Percentiles rank a stretch among this genome's conserved stretches.
Conservation (phyloP, 2,113 vertebrate genomes). For the Vombatus ursinus region DNA sequence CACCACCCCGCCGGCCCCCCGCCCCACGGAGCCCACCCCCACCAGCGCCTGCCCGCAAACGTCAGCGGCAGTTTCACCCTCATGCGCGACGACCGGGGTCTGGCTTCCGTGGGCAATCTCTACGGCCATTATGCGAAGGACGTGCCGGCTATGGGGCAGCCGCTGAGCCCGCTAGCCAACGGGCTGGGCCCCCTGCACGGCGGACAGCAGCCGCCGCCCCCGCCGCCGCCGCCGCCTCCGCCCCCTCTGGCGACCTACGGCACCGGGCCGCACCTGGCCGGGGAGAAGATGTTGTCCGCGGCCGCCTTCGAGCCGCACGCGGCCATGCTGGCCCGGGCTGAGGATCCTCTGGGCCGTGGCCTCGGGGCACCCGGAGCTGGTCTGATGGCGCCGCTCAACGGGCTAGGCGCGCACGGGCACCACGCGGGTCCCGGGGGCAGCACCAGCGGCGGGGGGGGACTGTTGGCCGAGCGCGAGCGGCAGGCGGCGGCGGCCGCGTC, state of each 20-base stretch:
- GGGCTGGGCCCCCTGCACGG: constrained; percentile 94
- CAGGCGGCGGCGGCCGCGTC: constrained; percentile 85
- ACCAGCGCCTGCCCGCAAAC: constrained; percentile 93
- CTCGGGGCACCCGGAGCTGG: constrained; percentile 90
- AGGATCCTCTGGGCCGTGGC: constrained; percentile 93
- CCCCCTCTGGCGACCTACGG: constrained; percentile 88
- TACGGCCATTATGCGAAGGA: constrained; percentile 98
- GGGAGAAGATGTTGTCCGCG: constrained; percentile 95
- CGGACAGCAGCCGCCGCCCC: constrained; percentile 90
- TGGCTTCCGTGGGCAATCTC: constrained; percentile 95
- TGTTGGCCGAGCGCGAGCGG: constrained; percentile 91
- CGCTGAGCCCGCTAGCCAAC: constrained; percentile 94
- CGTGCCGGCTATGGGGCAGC: constrained; percentile 94
- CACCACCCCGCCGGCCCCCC: constrained; percentile 90
- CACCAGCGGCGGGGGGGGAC: constrained; percentile 86
- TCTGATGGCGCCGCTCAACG: constrained; percentile 89
- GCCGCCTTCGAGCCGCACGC: constrained; percentile 95
- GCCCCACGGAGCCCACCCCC: constrained; percentile 84
- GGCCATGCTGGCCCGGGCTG: constrained; percentile 93
- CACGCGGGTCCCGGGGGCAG: constrained; percentile 91
- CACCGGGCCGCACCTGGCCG: constrained; percentile 91
- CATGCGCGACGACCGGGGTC: constrained; percentile 94
- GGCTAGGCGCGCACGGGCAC: constrained; percentile 90
- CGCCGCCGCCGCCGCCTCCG: constrained; percentile 68
- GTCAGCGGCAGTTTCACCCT: constrained; percentile 97